Evolutionary conservation across 2,797 vertebrate genomes (phyloP).

Genomic region (Pangasius sanitwongsei): DNA sequence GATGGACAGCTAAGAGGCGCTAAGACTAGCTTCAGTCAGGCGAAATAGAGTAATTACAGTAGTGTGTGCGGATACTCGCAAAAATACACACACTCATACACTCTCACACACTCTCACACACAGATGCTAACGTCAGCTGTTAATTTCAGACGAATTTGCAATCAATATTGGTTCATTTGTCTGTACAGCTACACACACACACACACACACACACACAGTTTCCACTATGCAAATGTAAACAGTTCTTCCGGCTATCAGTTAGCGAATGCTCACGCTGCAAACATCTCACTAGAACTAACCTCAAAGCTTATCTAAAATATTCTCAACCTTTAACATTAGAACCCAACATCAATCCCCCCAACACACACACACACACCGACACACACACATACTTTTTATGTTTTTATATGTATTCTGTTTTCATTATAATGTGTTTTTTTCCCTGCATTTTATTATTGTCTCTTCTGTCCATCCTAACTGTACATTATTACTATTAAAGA

Average conservation of each 20-base stretch:
- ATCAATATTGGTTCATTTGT: neutral
- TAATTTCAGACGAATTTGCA: neutral
- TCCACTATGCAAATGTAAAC: conserved; percentile 46
- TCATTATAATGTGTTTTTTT: conserved; percentile 49
- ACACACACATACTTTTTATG: conserved; percentile 40
- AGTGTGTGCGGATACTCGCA: conserved; percentile 22
- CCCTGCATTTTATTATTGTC: conserved; percentile 64
- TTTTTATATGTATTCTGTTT: conserved; percentile 67
- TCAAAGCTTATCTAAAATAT: neutral
- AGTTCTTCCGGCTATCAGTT: conserved; percentile 35
- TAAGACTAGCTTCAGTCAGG: neutral
- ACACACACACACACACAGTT: conserved; percentile 12
- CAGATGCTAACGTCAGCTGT: neutral
- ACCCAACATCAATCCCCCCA: neutral
- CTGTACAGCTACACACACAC: neutral
- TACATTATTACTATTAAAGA: conserved; percentile 80
- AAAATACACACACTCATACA: neutral
- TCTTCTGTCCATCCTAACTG: conserved; percentile 72
- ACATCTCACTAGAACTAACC: neutral
- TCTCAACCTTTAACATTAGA: conserved; percentile 39
- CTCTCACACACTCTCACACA: neutral
- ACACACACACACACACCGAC: neutral
- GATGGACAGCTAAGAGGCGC: conserved; percentile 4
- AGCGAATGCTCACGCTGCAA: neutral
- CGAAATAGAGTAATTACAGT: neutral